Conservation (phyloP, 2,888 invertebrate species). For the Lasioglossum lativentre region DNA sequence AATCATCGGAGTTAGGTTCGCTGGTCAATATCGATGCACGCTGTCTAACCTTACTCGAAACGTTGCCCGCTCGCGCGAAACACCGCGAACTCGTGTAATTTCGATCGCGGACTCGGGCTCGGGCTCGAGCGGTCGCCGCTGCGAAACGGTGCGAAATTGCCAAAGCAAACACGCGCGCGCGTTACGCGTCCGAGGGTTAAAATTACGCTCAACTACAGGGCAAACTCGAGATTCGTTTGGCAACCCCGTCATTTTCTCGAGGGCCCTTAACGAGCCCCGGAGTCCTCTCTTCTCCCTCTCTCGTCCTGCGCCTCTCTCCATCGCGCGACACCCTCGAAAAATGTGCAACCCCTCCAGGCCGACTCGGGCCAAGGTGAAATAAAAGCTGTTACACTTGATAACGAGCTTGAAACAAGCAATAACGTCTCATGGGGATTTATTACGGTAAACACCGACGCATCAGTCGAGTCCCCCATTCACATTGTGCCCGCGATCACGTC, state of each 20-base stretch:
- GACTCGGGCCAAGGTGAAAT: constrained; percentile 52
- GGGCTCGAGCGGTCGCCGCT: neutral
- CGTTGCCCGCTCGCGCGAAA: neutral
- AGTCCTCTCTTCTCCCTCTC: constrained; percentile 31
- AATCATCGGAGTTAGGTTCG: constrained; percentile 1
- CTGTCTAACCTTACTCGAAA: neutral
- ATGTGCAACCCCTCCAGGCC: constrained; percentile 37
- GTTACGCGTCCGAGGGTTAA: constrained; percentile 47
- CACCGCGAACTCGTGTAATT: constrained; percentile 37
- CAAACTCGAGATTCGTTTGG: constrained; percentile 68
- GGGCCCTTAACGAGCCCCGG: constrained; percentile 69
- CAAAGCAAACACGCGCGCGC: constrained; percentile 47
- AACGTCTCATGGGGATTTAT: constrained; percentile 58
- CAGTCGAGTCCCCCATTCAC: neutral
- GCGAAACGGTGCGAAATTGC: constrained; percentile 50
- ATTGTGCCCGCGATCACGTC: constrained; percentile 9
- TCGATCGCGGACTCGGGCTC: constrained; percentile 35
- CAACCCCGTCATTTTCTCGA: constrained; percentile 74
- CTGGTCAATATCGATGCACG: neutral
- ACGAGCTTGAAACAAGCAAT: constrained; percentile 59
- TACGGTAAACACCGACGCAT: constrained; percentile 49
- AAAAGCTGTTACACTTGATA: constrained; percentile 57
- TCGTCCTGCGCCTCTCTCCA: neutral
- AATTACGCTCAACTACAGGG: constrained; percentile 66
- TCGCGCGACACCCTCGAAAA: constrained; percentile 51